phyloP scores from a whole-genome alignment of 2,113 vertebrate genomes.

The Apteryx owenii region DNA sequence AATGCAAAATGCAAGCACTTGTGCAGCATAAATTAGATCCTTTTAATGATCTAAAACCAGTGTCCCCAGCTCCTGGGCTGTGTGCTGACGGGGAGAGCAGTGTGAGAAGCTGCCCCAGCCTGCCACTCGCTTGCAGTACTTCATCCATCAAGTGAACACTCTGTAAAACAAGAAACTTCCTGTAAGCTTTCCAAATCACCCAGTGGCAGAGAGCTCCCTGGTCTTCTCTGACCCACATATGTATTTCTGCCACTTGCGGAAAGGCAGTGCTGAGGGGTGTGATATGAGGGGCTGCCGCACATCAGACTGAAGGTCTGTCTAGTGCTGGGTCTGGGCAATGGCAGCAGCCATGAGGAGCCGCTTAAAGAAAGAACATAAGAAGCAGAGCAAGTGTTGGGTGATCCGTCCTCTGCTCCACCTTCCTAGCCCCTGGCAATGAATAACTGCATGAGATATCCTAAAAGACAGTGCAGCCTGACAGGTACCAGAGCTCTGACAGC shows the following conservation, averaged over 20 bases:
- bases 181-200: neutral
- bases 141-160: neutral
- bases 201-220: neutral
- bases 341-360: neutral
- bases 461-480: no score
- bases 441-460: neutral
- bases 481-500: no score
- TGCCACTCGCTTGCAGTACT: fast-evolving
- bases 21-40: neutral
- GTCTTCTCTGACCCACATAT: neutral
- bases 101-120: neutral
- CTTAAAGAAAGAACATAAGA: neutral
- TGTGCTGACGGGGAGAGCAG: neutral
- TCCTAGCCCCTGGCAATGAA: neutral
- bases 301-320: neutral
- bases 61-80: neutral
- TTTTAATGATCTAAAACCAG: neutral
- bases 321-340: neutral
- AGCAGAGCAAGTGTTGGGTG: neutral
- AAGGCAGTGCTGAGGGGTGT: neutral
- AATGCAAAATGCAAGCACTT: neutral
- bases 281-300: neutral
- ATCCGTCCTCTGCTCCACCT: neutral
- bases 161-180: neutral
- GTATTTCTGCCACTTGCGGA: neutral